Conservation (phyloP, 1,140 invertebrate species). For the Meloidogyne floridensis region DNA sequence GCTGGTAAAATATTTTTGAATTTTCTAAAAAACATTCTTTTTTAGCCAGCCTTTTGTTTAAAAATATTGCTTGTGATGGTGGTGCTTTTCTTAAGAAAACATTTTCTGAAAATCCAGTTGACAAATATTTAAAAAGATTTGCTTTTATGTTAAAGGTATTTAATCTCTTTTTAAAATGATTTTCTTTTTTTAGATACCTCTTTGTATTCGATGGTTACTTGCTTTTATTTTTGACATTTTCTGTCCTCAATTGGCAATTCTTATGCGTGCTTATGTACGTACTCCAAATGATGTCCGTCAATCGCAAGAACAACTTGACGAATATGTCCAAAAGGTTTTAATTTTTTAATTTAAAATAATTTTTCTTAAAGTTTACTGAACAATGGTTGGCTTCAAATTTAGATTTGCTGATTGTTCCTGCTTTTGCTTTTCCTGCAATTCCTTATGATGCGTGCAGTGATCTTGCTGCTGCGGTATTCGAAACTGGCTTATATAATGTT, state of each 20-base stretch:
- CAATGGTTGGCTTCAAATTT: constrained; percentile 53
- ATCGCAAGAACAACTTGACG: constrained; percentile 39
- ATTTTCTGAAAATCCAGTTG: constrained; percentile 54
- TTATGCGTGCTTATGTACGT: constrained; percentile 33
- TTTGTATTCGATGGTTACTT: constrained; percentile 38
- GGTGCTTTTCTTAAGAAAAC: constrained; percentile 52
- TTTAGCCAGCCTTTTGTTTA: constrained; percentile 46
- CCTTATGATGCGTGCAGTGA: constrained; percentile 47
- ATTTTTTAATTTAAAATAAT: background rate
- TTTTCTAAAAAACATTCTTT: constrained; percentile 4
- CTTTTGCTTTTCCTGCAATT: constrained; percentile 58
- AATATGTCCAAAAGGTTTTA: constrained; percentile 38
- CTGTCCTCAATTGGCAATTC: constrained; percentile 41
- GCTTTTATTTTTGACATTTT: constrained; percentile 41
- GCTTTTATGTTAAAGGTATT: constrained; percentile 48
- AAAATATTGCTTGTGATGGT: constrained; percentile 57
- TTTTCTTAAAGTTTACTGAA: constrained; percentile 47
- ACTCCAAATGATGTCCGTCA: constrained; percentile 51
- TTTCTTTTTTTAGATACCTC: constrained; percentile 48
- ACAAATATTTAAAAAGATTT: constrained; percentile 55
- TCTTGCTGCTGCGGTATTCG: constrained; percentile 45
- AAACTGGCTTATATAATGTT: constrained; percentile 52
- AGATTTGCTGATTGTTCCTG: constrained; percentile 59
- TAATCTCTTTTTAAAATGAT: background rate
- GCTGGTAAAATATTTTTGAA: constrained; percentile 28